Percentiles rank a stretch among this genome's conserved stretches.
These are phyloP conservation scores for Piaya cayana DNA, from an alignment of 2,113 vertebrate genomes.

Conservation along the genomic window DNA sequence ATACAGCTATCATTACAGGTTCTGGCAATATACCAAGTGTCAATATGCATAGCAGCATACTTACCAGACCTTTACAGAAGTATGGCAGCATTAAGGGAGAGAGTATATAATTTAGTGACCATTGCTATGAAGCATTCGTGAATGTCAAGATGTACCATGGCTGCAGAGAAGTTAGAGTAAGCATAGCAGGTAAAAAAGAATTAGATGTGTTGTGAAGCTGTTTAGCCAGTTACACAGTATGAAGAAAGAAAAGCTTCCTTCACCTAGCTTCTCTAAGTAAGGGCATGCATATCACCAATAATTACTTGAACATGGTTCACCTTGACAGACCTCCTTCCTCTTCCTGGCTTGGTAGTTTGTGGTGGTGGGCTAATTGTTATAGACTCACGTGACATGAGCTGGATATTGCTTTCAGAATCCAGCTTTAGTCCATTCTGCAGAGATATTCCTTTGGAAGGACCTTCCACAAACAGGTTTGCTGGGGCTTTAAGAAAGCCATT, in stretches of 20 bases:
- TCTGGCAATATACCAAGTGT: neutral
- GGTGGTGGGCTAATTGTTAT: slow-evolving; percentile 91
- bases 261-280: slow-evolving; percentile 54
- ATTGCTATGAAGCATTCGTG: neutral
- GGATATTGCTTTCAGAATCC: slow-evolving; percentile 74
- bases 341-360: slow-evolving; percentile 89
- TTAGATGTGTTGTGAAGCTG: neutral
- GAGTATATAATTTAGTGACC: slow-evolving; percentile 59
- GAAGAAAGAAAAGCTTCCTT: slow-evolving; percentile 10
- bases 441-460: slow-evolving; percentile 69
- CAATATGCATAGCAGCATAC: slow-evolving; percentile 30
- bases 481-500: slow-evolving; percentile 70
- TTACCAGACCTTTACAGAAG: slow-evolving; percentile 75
- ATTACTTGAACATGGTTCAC: slow-evolving; percentile 80
- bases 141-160: neutral
- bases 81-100: slow-evolving; percentile 77
- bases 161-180: neutral
- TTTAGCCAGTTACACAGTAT: neutral
- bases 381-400: slow-evolving; percentile 77
- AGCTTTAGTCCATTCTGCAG: slow-evolving; percentile 75
- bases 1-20: neutral
- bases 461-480: slow-evolving; percentile 81
- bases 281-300: slow-evolving; percentile 62
- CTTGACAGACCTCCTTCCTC: slow-evolving; percentile 90
- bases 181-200: neutral